Evolutionary conservation across 2,113 vertebrate species (phyloP).

Genomic region (Nettapus auritus): DNA sequence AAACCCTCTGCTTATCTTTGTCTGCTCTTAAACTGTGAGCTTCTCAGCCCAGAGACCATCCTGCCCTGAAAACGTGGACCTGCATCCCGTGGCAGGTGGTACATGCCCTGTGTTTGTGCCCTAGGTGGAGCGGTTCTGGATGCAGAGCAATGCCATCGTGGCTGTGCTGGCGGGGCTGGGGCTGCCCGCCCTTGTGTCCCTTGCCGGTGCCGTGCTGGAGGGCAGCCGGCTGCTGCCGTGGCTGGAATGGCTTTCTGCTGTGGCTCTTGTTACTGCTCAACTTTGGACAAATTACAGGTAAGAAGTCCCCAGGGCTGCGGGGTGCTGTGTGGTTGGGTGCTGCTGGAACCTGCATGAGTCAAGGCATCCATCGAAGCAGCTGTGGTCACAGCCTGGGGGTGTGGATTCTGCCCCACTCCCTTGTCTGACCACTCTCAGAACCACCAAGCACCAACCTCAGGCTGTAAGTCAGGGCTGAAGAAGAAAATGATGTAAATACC

Average conservation of each 20-base stretch:
- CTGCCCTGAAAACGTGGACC: background rate
- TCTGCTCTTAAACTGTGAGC: background rate
- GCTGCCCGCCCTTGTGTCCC: constrained; percentile 65
- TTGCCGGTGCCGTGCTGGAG: constrained; percentile 70
- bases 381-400: background rate
- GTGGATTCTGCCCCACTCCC: background rate
- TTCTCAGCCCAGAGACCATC: background rate
- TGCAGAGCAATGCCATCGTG: constrained; percentile 90
- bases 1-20: background rate
- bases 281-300: constrained; percentile 90
- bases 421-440: background rate
- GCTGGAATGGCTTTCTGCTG: constrained; percentile 85
- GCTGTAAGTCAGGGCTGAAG: background rate
- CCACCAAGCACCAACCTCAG: background rate
- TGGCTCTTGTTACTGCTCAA: constrained; percentile 79
- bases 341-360: background rate
- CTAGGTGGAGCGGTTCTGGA: constrained; percentile 97
- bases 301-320: background rate
- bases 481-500: fast-evolving
- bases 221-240: constrained; percentile 56
- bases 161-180: constrained; percentile 91
- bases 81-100: background rate
- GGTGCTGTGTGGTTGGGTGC: fast-evolving
- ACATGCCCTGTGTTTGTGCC: background rate
- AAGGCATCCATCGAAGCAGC: background rate